Evolutionary conservation across 2,113 vertebrate genomes (phyloP).

Genomic region (Bothrops jararaca): DNA sequence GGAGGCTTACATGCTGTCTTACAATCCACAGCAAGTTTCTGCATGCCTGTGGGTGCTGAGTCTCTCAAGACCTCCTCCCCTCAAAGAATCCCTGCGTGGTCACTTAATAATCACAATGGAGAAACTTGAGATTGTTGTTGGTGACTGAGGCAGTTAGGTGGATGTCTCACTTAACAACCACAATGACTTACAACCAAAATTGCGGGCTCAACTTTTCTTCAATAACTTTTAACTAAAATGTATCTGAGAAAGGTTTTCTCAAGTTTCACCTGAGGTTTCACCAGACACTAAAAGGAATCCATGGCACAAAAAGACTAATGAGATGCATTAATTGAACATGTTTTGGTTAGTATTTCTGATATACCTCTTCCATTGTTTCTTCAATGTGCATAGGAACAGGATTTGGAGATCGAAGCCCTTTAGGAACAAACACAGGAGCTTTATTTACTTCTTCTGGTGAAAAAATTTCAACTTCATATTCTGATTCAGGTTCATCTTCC

Average conservation of each 20-base stretch:
- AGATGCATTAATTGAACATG: background rate
- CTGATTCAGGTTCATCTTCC: slow-evolving; percentile 72
- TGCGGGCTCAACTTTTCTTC: background rate
- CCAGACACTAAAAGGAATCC: background rate
- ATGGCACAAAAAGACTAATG: background rate
- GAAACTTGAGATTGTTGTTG: background rate
- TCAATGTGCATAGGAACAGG: slow-evolving; percentile 78
- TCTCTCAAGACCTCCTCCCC: background rate
- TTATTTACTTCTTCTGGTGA: slow-evolving; percentile 77
- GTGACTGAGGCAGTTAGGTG: background rate
- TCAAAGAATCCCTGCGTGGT: background rate
- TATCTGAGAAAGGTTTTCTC: background rate
- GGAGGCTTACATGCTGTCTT: background rate
- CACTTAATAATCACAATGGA: background rate
- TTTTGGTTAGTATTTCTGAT: background rate
- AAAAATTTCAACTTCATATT: slow-evolving; percentile 69
- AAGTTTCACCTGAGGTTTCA: background rate
- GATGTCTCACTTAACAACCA: background rate
- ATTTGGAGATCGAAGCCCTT: slow-evolving; percentile 78
- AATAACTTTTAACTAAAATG: background rate
- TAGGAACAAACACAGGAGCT: slow-evolving; percentile 82
- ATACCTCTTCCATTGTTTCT: slow-evolving; percentile 91
- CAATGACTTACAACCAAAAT: background rate
- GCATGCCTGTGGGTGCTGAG: background rate
- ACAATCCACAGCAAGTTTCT: background rate